These are phyloP conservation scores for Rhea americana DNA, from an alignment of 2,113 vertebrate genomes.

Conservation along the genomic window DNA sequence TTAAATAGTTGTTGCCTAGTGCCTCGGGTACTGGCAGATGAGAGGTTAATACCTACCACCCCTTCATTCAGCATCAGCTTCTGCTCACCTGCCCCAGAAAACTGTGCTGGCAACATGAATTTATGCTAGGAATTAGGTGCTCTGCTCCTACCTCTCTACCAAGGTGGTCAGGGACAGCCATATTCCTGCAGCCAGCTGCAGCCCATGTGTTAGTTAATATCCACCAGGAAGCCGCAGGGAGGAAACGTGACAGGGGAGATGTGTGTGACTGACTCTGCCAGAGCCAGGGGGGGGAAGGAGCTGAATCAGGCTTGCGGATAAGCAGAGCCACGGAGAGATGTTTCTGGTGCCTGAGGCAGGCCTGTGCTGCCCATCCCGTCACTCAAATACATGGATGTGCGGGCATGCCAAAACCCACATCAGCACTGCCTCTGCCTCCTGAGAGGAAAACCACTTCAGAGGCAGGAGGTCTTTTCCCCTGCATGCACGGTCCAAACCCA, in stretches of 20 bases:
- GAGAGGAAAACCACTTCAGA: background rate
- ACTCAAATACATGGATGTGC: fast-evolving
- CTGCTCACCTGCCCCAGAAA: background rate
- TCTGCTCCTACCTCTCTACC: background rate
- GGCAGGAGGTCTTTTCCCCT: background rate
- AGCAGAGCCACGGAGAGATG: background rate
- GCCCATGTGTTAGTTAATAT: background rate
- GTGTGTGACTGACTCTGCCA: background rate
- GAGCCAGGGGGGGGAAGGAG: background rate
- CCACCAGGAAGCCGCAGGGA: background rate
- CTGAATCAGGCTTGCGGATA: background rate
- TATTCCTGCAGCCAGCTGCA: background rate
- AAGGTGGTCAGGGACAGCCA: background rate
- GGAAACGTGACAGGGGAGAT: background rate
- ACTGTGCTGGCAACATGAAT: background rate
- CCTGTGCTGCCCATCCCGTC: fast-evolving
- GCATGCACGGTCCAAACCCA: fast-evolving
- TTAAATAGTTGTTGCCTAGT: background rate
- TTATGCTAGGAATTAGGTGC: background rate
- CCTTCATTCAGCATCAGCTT: background rate
- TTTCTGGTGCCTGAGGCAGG: background rate
- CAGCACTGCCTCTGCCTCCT: background rate
- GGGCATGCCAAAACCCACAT: background rate
- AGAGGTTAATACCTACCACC: background rate
- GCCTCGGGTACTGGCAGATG: background rate